These are phyloP conservation scores for Notoglanidium macrostoma DNA, from an alignment of 2,797 vertebrate genomes.

Conservation along the genomic window DNA sequence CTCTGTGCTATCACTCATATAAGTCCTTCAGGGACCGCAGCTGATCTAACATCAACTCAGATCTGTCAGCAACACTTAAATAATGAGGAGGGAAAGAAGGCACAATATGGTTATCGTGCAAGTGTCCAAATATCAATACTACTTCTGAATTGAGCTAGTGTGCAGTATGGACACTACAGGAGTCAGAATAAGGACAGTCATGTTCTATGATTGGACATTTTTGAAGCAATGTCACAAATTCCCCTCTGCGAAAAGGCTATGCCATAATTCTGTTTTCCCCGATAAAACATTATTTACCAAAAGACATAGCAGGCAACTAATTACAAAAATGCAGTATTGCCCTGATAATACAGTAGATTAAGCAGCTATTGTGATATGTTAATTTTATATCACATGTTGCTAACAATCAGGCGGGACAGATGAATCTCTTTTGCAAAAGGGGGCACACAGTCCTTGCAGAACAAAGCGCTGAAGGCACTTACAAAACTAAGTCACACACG, in stretches of 20 bases:
- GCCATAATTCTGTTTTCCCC: not conserved
- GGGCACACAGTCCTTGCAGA: too few species aligned
- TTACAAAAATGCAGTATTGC: not conserved
- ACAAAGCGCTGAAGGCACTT: too few species aligned
- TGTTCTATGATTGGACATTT: not conserved
- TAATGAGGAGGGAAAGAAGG: conserved; percentile 25
- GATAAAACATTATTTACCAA: not conserved
- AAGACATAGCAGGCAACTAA: not conserved
- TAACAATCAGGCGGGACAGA: too few species aligned
- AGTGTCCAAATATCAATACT: not conserved
- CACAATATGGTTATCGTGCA: conserved; percentile 12
- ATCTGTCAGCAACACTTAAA: conserved; percentile 44
- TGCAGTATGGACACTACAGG: not conserved
- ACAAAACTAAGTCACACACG: too few species aligned
- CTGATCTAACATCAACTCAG: conserved; percentile 43
- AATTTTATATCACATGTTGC: not conserved
- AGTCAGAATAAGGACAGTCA: not conserved
- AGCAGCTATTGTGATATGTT: not conserved
- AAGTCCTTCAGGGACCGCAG: conserved; percentile 32
- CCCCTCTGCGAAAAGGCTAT: not conserved
- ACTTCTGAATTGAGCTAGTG: not conserved
- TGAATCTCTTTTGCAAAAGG: too few species aligned
- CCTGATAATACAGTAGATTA: not conserved
- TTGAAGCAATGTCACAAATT: not conserved
- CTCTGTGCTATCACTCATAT: conserved; percentile 24